Evolutionary conservation across 2,113 vertebrate genomes (phyloP).

Genomic region (Cichladusa arquata): DNA sequence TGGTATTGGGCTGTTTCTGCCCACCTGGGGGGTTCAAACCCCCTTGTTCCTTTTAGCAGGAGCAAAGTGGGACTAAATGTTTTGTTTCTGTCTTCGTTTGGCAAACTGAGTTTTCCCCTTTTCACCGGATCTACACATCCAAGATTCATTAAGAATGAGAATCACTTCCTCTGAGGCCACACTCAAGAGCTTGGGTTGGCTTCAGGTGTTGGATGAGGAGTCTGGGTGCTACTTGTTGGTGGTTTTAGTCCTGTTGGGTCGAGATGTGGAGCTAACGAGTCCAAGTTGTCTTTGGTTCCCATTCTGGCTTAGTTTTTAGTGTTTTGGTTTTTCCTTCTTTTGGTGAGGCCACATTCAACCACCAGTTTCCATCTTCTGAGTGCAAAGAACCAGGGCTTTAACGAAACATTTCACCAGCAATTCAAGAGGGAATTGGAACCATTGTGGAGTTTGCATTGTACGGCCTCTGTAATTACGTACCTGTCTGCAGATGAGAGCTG

Average conservation of each 20-base stretch:
- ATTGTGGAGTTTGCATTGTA: slow-evolving; percentile 71
- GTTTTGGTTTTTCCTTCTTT: slow-evolving; percentile 10
- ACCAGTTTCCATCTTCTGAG: slow-evolving; percentile 64
- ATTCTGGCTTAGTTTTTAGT: slow-evolving; percentile 38
- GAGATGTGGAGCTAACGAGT: slow-evolving; percentile 7
- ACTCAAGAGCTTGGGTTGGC: slow-evolving; percentile 26
- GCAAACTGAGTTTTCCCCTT: background rate
- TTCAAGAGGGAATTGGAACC: slow-evolving; percentile 68
- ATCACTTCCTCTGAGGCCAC: slow-evolving; percentile 41
- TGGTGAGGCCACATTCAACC: slow-evolving; percentile 35
- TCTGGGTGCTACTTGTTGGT: slow-evolving; percentile 43
- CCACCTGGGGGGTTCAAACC: background rate
- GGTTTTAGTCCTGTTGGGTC: slow-evolving; percentile 10
- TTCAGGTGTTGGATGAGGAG: background rate
- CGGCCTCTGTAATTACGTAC: slow-evolving; percentile 75
- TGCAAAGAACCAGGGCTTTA: slow-evolving; percentile 63
- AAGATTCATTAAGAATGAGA: slow-evolving; percentile 29
- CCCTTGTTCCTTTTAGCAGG: background rate
- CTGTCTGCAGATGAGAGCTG: slow-evolving; percentile 69
- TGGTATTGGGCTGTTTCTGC: background rate
- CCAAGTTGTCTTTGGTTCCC: slow-evolving; percentile 39
- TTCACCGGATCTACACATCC: slow-evolving; percentile 22
- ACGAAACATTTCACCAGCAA: slow-evolving; percentile 74
- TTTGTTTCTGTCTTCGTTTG: slow-evolving; percentile 1
- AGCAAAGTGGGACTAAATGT: background rate